Base-by-base conservation (phyloP, 2,797 vertebrate species). In the Hephaestus fuliginosus region DNA sequence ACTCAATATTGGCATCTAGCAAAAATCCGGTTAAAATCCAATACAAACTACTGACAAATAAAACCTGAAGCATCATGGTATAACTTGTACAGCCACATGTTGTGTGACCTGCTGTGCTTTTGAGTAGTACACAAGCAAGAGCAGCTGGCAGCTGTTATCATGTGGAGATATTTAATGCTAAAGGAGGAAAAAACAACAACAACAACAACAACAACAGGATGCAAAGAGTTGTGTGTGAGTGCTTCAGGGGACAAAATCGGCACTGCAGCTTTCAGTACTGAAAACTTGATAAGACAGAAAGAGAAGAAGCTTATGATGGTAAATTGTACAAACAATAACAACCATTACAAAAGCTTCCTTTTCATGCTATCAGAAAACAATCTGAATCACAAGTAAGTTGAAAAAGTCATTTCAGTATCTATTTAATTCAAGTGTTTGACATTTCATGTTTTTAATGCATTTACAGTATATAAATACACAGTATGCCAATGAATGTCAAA, bases 141-240 rank as follows among this genome's bases (percentile, higher is more conserved):
- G 78, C 72, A 85, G 78, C 83, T 89, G 82, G 43, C 76, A 74
- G 79, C 76, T 81, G 85, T 76, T 65, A 33, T 82, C 87, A 69
- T 84, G 82, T 70, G 70, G 78, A 73, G 66, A 80, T 75, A 65
- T 81, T 86, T 60, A 83, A 61, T 66, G 55, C 49, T 18, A 68
- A 61, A 39, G 28, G 33, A 51, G 36, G 25, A 46, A 71, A 62
- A 33, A 76, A n/a, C n/a, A n/a, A n/a, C n/a, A n/a, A n/a, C n/a
- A 39, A 43, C 11, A 15, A 25, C 12, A 39, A 43, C 18, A 70
- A 74, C 49, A 61, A 28, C 57, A 53, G 43, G 48, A 64, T 60
- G 52, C 20, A 75, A 55, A 51, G 63, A 69, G 36, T 53, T 57
- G 55, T 10, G 11, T 43, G 25, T 52, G 62, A 71, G 69, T 0